Base-by-base conservation (phyloP, 2,797 vertebrate species). In the Sebastolobus alascanus region DNA sequence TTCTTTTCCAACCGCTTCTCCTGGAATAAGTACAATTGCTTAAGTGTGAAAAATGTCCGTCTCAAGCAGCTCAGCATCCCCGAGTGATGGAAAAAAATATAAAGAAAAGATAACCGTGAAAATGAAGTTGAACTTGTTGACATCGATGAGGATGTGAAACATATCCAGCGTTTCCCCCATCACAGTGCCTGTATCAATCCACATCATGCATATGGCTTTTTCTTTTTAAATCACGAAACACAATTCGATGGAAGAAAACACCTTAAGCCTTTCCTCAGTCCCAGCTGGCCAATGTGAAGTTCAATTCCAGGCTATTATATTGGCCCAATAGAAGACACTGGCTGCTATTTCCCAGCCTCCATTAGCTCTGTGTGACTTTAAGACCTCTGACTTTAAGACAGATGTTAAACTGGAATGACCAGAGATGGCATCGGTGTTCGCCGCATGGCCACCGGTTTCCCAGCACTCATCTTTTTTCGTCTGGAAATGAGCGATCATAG, bases 321-420 rank as follows among this genome's bases (percentile, higher is more conserved):
- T 54, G 56, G 68, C 14, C 60, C 58, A 67, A 52, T 43, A 76
- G 63, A 64, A 68, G 43, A 78, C 16, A 75, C n/a, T 55, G 75
- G 58, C 31, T 59, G 54, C 74, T 58, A 33, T 79, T 75, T 58
- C 31, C n/a, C 60, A 72, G 72, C 65, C 50, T 83, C 73, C 38
- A 79, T 87, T 81, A 77, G 33, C 59, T 76, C 38, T 74, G 16
- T 83, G 79, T 81, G 72, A 81, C 80, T 86, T 87, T 77, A 73
- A 80, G 77, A 87, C 72, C 68, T 69, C 10, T 63, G 68, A 71
- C 69, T 67, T 80, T 60, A 68, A 77, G 81, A 83, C 55, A 68
- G 71, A 80, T 73, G 75, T 77, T 80, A 77, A 84, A 84, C 54
- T 55, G 43, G 22, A 73, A 70, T 40, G 73, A 27, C 56, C 54